Evolutionary conservation across 2,888 invertebrate genomes (phyloP).

Genomic region (Phlogophora meticulosa): DNA sequence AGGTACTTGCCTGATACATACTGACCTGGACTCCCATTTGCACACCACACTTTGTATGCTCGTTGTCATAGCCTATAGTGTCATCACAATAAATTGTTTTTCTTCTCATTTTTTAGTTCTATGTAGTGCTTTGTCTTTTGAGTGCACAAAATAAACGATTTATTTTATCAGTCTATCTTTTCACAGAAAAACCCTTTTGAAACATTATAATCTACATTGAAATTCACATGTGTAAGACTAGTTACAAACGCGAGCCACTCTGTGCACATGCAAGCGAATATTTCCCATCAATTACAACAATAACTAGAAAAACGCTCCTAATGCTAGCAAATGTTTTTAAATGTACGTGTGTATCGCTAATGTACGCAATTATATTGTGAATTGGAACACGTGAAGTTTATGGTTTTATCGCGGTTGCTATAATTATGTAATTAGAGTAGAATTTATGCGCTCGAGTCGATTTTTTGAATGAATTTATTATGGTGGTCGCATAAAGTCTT

Average conservation of each 20-base stretch:
- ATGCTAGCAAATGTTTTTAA: slow-evolving; percentile 54
- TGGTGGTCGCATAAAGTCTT: background rate
- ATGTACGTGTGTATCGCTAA: slow-evolving; percentile 57
- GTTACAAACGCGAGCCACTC: slow-evolving; percentile 52
- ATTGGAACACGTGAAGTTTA: slow-evolving; percentile 55
- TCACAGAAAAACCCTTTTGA: slow-evolving; percentile 29
- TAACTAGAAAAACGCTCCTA: slow-evolving; percentile 65
- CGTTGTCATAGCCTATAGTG: too few species aligned
- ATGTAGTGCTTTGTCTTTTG: too few species aligned
- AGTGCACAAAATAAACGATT: too few species aligned
- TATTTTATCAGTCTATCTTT: too few species aligned
- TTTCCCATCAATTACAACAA: slow-evolving; percentile 73
- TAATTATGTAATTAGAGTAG: slow-evolving; percentile 54
- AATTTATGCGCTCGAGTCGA: slow-evolving; percentile 33
- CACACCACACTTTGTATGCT: too few species aligned
- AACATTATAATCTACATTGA: slow-evolving; percentile 36
- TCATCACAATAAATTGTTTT: too few species aligned
- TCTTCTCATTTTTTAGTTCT: too few species aligned
- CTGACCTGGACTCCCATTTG: too few species aligned
- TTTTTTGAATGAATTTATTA: slow-evolving; percentile 31
- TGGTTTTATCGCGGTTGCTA: slow-evolving; percentile 43
- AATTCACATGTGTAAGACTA: slow-evolving; percentile 49
- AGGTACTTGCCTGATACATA: too few species aligned
- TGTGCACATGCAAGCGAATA: slow-evolving; percentile 75
- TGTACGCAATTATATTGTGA: slow-evolving; percentile 58